Conservation (phyloP, 2,888 invertebrate species). For the Stegana nigrithorax region DNA sequence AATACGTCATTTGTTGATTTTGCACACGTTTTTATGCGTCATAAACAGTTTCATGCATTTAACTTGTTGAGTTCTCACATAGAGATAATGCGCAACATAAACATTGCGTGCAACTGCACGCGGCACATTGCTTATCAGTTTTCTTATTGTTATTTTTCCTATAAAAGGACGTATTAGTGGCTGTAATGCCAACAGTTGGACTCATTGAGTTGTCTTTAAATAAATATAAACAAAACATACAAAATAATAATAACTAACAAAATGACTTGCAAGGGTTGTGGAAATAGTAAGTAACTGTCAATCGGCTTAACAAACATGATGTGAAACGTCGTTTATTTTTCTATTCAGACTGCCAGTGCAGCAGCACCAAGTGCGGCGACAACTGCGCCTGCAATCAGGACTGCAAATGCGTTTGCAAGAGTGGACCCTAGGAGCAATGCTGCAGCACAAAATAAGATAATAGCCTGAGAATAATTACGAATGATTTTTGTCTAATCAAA, state of each 20-base stretch:
- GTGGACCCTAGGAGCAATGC: conserved; percentile 33
- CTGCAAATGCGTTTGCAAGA: conserved; percentile 53
- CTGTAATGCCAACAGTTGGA: neutral
- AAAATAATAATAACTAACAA: conserved; percentile 21
- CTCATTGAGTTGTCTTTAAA: neutral
- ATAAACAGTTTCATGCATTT: neutral
- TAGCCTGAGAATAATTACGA: no score
- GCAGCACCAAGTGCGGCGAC: conserved; percentile 51
- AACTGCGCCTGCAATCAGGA: conserved; percentile 53
- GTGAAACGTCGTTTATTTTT: conserved; percentile 4
- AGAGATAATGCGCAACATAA: no score
- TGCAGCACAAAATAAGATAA: neutral
- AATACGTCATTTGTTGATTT: no score
- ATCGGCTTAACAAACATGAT: neutral
- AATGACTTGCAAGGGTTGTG: conserved; percentile 59
- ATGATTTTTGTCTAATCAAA: no score
- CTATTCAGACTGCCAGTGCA: conserved; percentile 55
- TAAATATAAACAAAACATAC: neutral
- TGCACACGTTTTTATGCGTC: neutral
- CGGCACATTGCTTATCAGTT: neutral
- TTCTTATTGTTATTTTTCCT: neutral
- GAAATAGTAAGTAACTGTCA: conserved; percentile 46
- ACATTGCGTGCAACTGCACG: neutral
- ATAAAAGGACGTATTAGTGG: neutral
- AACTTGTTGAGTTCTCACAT: no score